Evolutionary conservation across 2,797 vertebrate species (phyloP).

Genomic region (Oceanodroma leucorhoa): DNA sequence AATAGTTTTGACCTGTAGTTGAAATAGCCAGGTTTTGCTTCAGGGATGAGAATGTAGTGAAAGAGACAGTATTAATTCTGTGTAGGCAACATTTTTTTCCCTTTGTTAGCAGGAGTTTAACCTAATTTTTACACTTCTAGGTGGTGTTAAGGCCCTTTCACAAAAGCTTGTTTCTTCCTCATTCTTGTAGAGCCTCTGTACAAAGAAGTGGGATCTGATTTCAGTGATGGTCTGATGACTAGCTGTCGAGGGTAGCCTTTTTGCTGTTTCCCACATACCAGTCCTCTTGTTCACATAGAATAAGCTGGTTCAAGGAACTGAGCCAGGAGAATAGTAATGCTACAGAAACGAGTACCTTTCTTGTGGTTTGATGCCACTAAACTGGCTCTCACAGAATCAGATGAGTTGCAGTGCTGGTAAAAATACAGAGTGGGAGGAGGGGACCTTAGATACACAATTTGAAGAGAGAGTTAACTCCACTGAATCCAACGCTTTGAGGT

Average conservation of each 20-base stretch:
- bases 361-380: neutral
- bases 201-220: neutral
- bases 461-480: neutral
- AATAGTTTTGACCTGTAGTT: neutral
- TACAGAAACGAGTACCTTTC: rapidly evolving
- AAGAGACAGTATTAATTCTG: neutral
- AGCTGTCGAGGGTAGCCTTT: neutral
- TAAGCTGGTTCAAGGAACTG: neutral
- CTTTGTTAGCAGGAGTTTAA: neutral
- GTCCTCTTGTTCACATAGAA: neutral
- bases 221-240: neutral
- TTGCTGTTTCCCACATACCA: neutral
- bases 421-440: neutral
- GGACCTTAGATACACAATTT: rapidly evolving
- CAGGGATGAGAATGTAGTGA: neutral
- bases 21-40: neutral
- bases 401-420: neutral
- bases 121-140: neutral
- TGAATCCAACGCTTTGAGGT: neutral
- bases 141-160: neutral
- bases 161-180: neutral
- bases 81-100: neutral
- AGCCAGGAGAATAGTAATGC: neutral
- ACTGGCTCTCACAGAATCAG: neutral
- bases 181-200: neutral